Evolutionary conservation across 2,888 invertebrate genomes (phyloP).

Genomic region (Strigamia crassipes): DNA sequence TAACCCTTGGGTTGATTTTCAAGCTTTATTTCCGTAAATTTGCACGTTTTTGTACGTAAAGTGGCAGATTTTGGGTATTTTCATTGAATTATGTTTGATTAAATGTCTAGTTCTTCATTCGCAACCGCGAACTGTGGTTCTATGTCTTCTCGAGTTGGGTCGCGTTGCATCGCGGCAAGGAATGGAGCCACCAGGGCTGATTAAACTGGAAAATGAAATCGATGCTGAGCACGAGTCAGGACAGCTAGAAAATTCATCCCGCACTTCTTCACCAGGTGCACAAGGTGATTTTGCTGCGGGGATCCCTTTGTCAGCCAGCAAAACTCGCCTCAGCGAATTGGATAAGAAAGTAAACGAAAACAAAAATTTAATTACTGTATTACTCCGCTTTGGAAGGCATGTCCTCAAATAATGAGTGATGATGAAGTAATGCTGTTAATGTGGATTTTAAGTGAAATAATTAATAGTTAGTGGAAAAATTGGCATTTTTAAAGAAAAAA

Average conservation of each 20-base stretch:
- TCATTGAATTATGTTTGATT: too few species aligned
- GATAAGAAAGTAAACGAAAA: constrained; percentile 68
- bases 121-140: constrained; percentile 80
- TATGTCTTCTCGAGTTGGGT: constrained; percentile 83
- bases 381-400: too few species aligned
- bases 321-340: constrained; percentile 63
- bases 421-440: too few species aligned
- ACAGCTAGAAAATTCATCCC: constrained; percentile 29
- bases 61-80: too few species aligned
- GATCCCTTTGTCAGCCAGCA: constrained; percentile 47
- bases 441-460: too few species aligned
- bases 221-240: constrained; percentile 66
- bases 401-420: too few species aligned
- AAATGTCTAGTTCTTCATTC: constrained; percentile 79
- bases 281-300: constrained; percentile 47
- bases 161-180: constrained; percentile 73
- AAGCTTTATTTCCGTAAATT: not conserved
- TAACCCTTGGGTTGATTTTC: not conserved
- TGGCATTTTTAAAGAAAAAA: too few species aligned
- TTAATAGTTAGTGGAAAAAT: too few species aligned
- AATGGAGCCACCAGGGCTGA: constrained; percentile 79
- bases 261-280: constrained; percentile 43
- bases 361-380: too few species aligned
- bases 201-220: constrained; percentile 83
- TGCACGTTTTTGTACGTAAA: too few species aligned